Evolutionary conservation across 2,113 vertebrate genomes (phyloP), one percentile per base, ranked within the genome.

Genomic region (Theristicus caerulescens): DNA sequence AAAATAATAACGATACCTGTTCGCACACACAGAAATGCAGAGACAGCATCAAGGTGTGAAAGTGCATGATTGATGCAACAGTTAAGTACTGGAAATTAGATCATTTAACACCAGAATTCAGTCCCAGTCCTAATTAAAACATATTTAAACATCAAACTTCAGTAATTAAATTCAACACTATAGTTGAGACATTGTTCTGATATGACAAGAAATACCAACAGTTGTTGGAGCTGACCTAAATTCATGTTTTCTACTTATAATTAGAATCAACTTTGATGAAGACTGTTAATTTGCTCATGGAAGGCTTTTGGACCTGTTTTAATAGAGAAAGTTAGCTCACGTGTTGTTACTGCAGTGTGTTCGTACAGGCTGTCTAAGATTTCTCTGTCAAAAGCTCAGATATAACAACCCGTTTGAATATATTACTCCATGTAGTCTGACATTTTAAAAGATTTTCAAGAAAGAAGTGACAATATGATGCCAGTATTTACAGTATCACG

Each of bases 401-500:
- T 88, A 34, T 58, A 92, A 86, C 70, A 92, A 65, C 62, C 55
- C 58, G 7, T 88, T 85, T 87, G 88, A 96, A 92, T 88, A 73
- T 90, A 90, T 90, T 92, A 83, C 57, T 90, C 58, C 25, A 15
- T 26, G 62, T 54, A 83, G 67, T 89, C 65, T 96, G 88, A 93
- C 88, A 86, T 82, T 74, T 93, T 93, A 94, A 93, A 96, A 93
- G 93, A 95, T 82, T 89, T 91, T 91, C 85, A 72, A 73, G 83
- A 67, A 88, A 81, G 38, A 52, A 89, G 66, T 95, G 93, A 87
- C 91, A 96, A 52, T 81, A 66, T 92, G 86, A 91, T 96, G 74
- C 86, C 76, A 86, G 81, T 91, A 57, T 92, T 96, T 96, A 88
- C 61, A 52, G 54, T 90, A 88, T 96, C 58, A 18, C 8, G 25